phyloP scores from a whole-genome alignment of 2,797 vertebrate species.

The Arctocebus calabarensis region DNA sequence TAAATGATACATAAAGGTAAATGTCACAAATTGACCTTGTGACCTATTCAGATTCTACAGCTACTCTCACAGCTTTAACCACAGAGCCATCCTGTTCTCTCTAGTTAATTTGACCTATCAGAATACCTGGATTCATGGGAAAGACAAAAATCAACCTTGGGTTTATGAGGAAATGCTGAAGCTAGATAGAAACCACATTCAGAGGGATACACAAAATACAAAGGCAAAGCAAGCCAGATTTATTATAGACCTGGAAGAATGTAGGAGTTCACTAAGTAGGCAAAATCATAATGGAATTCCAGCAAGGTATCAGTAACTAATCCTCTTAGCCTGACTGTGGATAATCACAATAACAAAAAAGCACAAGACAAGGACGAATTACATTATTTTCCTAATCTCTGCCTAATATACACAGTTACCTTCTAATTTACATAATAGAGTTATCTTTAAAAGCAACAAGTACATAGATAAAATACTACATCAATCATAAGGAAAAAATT shows the following conservation, averaged over 20 bases:
- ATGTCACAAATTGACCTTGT: not conserved
- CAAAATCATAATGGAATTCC: not conserved
- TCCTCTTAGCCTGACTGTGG: not conserved
- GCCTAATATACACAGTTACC: not conserved
- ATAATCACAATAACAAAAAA: not conserved
- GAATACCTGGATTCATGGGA: not conserved
- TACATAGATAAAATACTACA: slow-evolving; percentile 13
- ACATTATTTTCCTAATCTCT: not conserved
- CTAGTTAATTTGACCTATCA: not conserved
- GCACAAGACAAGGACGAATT: not conserved
- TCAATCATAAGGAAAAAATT: slow-evolving; percentile 38
- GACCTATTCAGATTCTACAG: not conserved
- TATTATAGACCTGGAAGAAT: not conserved
- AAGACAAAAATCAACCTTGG: not conserved
- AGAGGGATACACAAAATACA: not conserved
- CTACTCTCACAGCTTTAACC: not conserved
- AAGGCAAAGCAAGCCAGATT: not conserved
- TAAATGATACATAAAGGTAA: not conserved
- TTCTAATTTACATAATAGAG: not conserved
- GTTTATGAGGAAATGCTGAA: slow-evolving; percentile 28
- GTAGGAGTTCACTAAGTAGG: not conserved
- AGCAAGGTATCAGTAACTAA: not conserved
- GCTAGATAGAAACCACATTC: not conserved
- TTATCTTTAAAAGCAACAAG: slow-evolving; percentile 42
- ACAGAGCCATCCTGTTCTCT: not conserved